Conservation (phyloP, 2,888 invertebrate species). For the Muscina levida region DNA sequence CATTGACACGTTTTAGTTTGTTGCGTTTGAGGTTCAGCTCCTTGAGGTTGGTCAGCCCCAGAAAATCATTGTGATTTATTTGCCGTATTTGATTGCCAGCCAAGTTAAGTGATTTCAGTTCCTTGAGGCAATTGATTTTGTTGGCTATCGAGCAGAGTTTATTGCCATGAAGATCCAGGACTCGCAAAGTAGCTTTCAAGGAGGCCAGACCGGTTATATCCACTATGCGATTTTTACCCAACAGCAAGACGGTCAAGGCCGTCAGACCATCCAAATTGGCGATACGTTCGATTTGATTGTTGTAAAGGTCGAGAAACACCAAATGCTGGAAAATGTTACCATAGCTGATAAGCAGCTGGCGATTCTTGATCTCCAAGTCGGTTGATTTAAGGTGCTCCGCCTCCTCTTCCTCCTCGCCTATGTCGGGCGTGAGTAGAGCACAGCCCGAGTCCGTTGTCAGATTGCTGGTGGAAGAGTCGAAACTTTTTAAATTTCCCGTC, state of each 20-base stretch:
- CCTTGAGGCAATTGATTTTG: constrained; percentile 83
- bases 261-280: constrained; percentile 88
- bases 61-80: constrained; percentile 88
- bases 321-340: constrained; percentile 82
- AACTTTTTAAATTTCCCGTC: constrained; percentile 69
- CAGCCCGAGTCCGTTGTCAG: constrained; percentile 63
- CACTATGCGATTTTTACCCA: constrained; percentile 91
- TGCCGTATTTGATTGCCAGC: constrained; percentile 93
- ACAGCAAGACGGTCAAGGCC: constrained; percentile 90
- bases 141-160: constrained; percentile 83
- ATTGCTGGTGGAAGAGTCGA: constrained; percentile 71
- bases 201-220: constrained; percentile 77
- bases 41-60: constrained; percentile 88
- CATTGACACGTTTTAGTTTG: constrained; percentile 88
- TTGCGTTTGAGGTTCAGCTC: constrained; percentile 95
- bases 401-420: constrained; percentile 44
- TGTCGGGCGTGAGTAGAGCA: constrained; percentile 40
- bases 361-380: constrained; percentile 75
- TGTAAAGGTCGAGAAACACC: constrained; percentile 95
- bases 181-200: constrained; percentile 86
- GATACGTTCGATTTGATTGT: constrained; percentile 95
- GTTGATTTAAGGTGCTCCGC: constrained; percentile 59
- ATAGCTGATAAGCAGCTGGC: constrained; percentile 75
- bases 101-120: constrained; percentile 93
- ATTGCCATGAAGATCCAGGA: constrained; percentile 96